Conservation (phyloP, 1,140 invertebrate genomes). For the Psix sp. region DNA sequence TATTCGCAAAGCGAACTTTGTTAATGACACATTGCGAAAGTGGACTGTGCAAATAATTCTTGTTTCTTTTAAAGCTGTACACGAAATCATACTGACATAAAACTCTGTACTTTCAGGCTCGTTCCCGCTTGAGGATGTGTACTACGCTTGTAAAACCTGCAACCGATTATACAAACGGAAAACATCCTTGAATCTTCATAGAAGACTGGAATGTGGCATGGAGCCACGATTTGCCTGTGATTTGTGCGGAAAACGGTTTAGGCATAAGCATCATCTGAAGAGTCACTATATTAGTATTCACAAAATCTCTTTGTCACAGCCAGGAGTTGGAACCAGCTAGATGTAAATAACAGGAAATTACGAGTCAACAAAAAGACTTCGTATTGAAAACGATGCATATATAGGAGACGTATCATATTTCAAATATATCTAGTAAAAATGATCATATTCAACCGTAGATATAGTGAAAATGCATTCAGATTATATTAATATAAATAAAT, state of each 20-base stretch:
- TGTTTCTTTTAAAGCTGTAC: not conserved
- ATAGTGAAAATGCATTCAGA: too few species aligned
- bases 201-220: conserved; percentile 74
- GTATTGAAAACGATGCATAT: too few species aligned
- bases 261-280: conserved; percentile 64
- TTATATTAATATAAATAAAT: too few species aligned
- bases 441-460: too few species aligned
- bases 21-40: too few species aligned
- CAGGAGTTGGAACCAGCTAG: not conserved
- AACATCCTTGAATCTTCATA: conserved; percentile 67
- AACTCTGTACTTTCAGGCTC: conserved; percentile 39
- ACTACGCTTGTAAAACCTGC: conserved; percentile 64
- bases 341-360: too few species aligned
- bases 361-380: too few species aligned
- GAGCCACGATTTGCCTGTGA: conserved; percentile 71
- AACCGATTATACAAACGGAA: conserved; percentile 71
- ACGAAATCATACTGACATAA: conserved; percentile 10
- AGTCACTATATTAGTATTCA: conserved; percentile 62
- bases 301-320: conserved; percentile 14
- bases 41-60: too few species aligned
- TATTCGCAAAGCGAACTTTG: too few species aligned
- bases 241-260: conserved; percentile 67
- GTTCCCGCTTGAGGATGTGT: conserved; percentile 22
- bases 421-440: too few species aligned
- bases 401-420: too few species aligned